Base-by-base conservation (phyloP, 2,113 vertebrate species). In the Pachycephala philippinensis region DNA sequence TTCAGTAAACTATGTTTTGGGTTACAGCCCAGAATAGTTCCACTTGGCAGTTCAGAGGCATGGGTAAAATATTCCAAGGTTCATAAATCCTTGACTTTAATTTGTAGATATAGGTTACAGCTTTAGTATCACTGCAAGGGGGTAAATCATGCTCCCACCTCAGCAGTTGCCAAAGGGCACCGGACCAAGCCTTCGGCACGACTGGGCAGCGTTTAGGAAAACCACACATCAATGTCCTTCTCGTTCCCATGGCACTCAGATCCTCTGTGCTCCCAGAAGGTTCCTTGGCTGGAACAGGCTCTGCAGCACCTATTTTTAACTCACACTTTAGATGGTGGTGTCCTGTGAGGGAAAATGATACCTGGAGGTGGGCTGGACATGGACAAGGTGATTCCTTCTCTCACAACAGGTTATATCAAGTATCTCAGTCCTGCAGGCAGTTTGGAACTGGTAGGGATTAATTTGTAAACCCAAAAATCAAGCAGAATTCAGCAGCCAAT, bases 1-100 rank as follows among this genome's bases (percentile, higher is more conserved):
- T 97, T 96, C 93, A 97, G 95, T 93, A 96, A 97, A 96, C 95
- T 96, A 53, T 94, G 84, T 95, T 96, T 95, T 97, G 96, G 96
- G 95, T 90, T 96, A 53, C 68, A 93, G 96, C 95, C 96, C 96
- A 93, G 95, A 97, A 95, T 88, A 96, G 94, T 95, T 97, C 91
- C 93, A 94, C 92, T 97, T 96, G 93, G 96, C 95, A 97, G 95
- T 97, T 61, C 80, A 96, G 95, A 97, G 85, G 90, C 93, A 90
- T 7, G 92, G 92, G 70, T 96, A 96, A 96, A 96, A 96, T 96
- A 96, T 96, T 97, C 95, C 96, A 97, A 96, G 92, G 82, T 94
- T 96, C 95, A 94, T 97, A 97, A 97, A 97, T 97, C 95, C 85
- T 94, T 84, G 88, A 87, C 93, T 96, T 95, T 94, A 95, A 96